Evolutionary conservation across 1,140 invertebrate species (phyloP), one percentile per base, ranked within the genome.

Genomic region (Apis laboriosa): DNA sequence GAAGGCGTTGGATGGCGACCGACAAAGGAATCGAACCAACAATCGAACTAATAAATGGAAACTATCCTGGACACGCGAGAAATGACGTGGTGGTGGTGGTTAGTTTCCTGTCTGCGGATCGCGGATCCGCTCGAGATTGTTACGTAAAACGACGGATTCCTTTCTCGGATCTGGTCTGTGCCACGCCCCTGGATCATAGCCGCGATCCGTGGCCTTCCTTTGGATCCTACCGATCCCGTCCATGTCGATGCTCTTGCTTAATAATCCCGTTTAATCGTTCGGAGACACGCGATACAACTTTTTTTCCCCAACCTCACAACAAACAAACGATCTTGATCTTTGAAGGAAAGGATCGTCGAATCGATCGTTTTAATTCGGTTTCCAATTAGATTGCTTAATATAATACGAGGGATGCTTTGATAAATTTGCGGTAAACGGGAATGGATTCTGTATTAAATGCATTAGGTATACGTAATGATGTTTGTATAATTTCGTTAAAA

Each of bases 111-210:
- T 66, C 83, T 34, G 4, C 2, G 28, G 79, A 63, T 80, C 73
- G 80, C 55, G 71, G 74, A 77, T 84, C 34, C 68, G 71, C 58
- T 63, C 76, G 80, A 61, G 84, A 84, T 87, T 74, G 80, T 88
- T 88, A 87, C 87, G 87, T 88, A 88, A 88, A 88, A 83, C 86
- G 80, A 43, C 73, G 77, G 84, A 84, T 78, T 80, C 87, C 77
- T 77, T 85, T 85, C 84, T 77, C 58, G 84, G 80, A 85, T 88
- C 73, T 34, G 75, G 28, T 61, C 13, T 1, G 24, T 68, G 83
- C 87, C 86, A 85, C 86, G 86, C 80, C 86, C 79, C 72, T 61
- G 76, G 87, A 87, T 87, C 83, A 49, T 49, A 56, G 24, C 12
- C 19, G 24, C 75, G 79, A 83, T 83, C 68, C 49, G 58, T 73